Base-by-base conservation (phyloP, 2,888 invertebrate species). In the Spisula solida region DNA sequence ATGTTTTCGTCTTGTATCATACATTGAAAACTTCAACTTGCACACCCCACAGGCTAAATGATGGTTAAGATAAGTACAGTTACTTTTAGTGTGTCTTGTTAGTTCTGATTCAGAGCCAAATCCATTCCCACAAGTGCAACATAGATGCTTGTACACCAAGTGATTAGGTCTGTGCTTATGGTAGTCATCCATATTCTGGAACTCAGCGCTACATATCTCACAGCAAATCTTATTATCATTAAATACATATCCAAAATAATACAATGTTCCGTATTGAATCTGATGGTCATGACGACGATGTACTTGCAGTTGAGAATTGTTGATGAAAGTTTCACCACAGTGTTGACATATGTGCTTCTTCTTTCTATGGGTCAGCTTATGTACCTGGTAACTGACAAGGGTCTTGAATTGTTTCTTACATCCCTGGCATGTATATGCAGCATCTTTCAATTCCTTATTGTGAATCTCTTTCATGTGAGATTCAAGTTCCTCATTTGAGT, bases 1-100 rank as follows among this genome's bases (percentile, higher is more conserved):
- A 79, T 92, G 92, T 82, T 90, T 92, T 78, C 90, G 81, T 14
- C 92, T 70, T 12, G 89, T 83, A 20, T 92, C 92, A 66, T 90
- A 88, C 81, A 86, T 88, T 48, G 75, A 75, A 79, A 92, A 92
- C 41, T 79, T 86, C 80, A 86, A 51, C 20, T 70, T 78, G 75
- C 92, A 92, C 14, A 81, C 85, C 5, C 89, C 89, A 83, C 92
- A 92, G 18, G 84, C 60, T n/a, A 92, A 66, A 85, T 90, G 87
- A 18, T 82, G 60, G 48, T 88, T 87, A 4, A 85, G 48, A 31
- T 80, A n/a, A 1, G 48, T 16, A 83, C 92, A 92, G 16, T 85
- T 82, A 16, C 89, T 85, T 18, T 86, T 56, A 18, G 34, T 48
- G 60, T 92, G 92, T 12, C 51, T 70, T 18, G 82, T 34, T 31